phyloP scores from a whole-genome alignment of 2,888 invertebrate genomes.

The Lucinisca nassula region DNA sequence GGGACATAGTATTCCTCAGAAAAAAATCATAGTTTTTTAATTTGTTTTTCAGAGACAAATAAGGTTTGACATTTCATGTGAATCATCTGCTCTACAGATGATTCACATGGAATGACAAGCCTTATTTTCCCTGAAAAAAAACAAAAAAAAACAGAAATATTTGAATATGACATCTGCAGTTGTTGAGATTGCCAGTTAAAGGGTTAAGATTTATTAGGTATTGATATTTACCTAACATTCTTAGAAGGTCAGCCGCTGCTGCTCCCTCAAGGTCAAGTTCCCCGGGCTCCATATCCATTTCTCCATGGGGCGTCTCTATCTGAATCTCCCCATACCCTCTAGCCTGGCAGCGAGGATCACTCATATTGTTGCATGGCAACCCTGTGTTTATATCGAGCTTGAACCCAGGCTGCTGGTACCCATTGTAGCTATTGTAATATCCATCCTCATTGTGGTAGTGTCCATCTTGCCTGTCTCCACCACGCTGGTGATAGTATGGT shows the following conservation, averaged over 20 bases:
- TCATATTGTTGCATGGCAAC: conserved; percentile 44
- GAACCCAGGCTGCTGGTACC: conserved; percentile 6
- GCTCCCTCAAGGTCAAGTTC: conserved; percentile 66
- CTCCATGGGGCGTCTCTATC: conserved; percentile 53
- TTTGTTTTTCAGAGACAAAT: no score
- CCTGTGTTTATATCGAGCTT: conserved; percentile 26
- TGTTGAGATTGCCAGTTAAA: no score
- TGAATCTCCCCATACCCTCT: conserved; percentile 35
- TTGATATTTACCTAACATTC: conserved; percentile 21
- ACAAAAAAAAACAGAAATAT: no score
- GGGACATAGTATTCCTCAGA: no score
- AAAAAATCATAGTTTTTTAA: no score
- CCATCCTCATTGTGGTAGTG: neutral
- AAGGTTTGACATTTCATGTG: no score
- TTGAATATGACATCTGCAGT: no score
- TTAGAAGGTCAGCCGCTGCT: conserved; percentile 43
- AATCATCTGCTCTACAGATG: no score
- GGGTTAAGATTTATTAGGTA: no score
- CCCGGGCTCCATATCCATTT: conserved; percentile 61
- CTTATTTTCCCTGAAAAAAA: no score
- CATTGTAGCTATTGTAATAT: neutral
- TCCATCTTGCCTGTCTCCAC: neutral
- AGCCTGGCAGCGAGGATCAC: conserved; percentile 50
- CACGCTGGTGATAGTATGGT: neutral
- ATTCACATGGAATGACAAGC: no score